A percentile compares a stretch with the other conserved stretches of the same genome.
These are phyloP conservation scores for Cherax quadricarinatus DNA, from an alignment of 1,140 invertebrate species.

Conservation along the genomic window DNA sequence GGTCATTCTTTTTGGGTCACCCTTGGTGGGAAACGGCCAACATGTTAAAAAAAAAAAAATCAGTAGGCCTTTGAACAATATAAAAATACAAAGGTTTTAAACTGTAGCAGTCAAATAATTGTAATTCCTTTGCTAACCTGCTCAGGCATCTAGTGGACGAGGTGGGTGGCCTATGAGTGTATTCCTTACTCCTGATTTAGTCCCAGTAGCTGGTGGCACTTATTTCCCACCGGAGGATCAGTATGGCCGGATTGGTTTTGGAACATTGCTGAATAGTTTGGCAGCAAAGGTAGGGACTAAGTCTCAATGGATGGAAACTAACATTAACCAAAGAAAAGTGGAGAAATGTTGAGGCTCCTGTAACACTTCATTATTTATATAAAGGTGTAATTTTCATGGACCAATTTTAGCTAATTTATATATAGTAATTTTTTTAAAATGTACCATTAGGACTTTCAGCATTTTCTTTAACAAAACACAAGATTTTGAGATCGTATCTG, in stretches of 20 bases:
- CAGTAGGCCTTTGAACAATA: too few relatives aligned
- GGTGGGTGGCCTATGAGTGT: constrained; percentile 97
- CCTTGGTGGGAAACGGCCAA: too few relatives aligned
- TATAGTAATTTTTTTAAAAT: not conserved
- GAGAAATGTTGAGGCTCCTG: not conserved
- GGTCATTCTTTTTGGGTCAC: too few relatives aligned
- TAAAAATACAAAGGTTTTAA: too few relatives aligned
- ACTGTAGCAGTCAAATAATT: not conserved
- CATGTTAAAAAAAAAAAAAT: too few relatives aligned
- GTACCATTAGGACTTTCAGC: not conserved
- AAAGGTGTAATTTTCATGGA: not conserved
- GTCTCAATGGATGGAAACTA: not conserved
- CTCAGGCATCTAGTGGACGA: constrained; percentile 74
- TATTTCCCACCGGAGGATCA: constrained; percentile 87
- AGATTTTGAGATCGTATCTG: not conserved
- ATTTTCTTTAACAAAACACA: not conserved
- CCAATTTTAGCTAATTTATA: not conserved
- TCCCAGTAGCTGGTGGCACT: constrained; percentile 91
- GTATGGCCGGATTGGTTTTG: constrained; percentile 60
- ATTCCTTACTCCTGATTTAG: constrained; percentile 91
- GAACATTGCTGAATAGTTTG: constrained; percentile 37
- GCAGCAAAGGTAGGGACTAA: constrained; percentile 26
- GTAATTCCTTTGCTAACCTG: not conserved
- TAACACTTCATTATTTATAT: not conserved
- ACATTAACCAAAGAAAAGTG: not conserved